Evolutionary conservation across 2,888 invertebrate species (phyloP).

Genomic region (Emmelina monodactyla): DNA sequence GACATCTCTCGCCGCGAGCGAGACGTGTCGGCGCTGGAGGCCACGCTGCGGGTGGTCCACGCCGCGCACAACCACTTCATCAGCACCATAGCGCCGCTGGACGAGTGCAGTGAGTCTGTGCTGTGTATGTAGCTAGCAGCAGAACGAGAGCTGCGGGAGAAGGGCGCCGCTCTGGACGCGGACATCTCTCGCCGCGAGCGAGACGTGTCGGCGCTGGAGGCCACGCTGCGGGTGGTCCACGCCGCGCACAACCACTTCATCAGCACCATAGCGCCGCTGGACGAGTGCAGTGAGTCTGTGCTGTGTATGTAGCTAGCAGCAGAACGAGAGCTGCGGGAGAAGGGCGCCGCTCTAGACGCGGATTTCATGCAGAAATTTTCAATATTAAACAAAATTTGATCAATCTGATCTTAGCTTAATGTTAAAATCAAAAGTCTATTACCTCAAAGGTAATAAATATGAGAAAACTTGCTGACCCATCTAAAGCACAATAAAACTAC

Average conservation of each 20-base stretch:
- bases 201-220: slow-evolving; percentile 89
- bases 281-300: slow-evolving; percentile 55
- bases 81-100: slow-evolving; percentile 66
- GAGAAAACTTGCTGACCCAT: too few relatives aligned
- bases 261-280: slow-evolving; percentile 66
- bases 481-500: too few relatives aligned
- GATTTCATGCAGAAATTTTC: too few relatives aligned
- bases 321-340: slow-evolving; percentile 66
- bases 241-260: slow-evolving; percentile 80
- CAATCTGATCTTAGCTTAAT: too few relatives aligned
- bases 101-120: slow-evolving; percentile 53
- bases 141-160: slow-evolving; percentile 66
- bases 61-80: slow-evolving; percentile 80
- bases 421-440: too few relatives aligned
- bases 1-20: slow-evolving; percentile 81
- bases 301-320: slow-evolving; percentile 54
- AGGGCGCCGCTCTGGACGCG: slow-evolving; percentile 84
- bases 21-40: slow-evolving; percentile 89
- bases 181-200: slow-evolving; percentile 81
- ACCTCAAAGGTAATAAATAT: too few relatives aligned
- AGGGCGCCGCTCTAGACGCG: slow-evolving; percentile 84
- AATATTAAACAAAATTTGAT: too few relatives aligned
- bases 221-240: slow-evolving; percentile 83
- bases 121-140: slow-evolving; percentile 60
- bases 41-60: slow-evolving; percentile 83